Evolutionary conservation across 2,888 invertebrate genomes (phyloP), one percentile per base, ranked within the genome.

Genomic region (Peribatodes rhomboidaria): DNA sequence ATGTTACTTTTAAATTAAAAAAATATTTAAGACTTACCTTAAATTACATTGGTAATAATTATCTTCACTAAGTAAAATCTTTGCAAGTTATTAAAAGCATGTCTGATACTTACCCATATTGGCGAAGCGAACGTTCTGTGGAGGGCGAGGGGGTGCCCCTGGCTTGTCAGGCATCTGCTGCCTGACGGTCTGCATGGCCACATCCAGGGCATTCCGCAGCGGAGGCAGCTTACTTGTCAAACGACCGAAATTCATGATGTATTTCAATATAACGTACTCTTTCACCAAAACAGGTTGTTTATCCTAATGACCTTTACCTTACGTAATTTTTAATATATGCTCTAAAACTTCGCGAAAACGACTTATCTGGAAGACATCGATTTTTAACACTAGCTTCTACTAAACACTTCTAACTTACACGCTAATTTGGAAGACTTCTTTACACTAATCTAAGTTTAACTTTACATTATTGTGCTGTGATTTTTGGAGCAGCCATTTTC

Each of bases 141-240:
- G 93, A 2, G 93, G 93, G 37, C 93, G 88, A 33, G 90, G 81
- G 1, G 94, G 85, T 37, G 94, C 91, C 2, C 94, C 92, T 9
- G 90, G 83, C 78, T 95, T 95, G 44, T 96, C 95, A 55, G 97
- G 97, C 81, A 97, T 95, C 79, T 96, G 95, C 82, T 97, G 96
- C 76, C 96, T 94, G 52, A 97, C 94, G 18, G 97, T 96, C 88
- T 97, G 97, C 95, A 96, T 95, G 22, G 97, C 97, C 71, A 97
- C 97, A 83, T 97, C 97, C 80, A 97, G 83, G 44, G 96, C 96
- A 83, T 97, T 97, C 82, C 95, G 95, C 69, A 97, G 80, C 39
- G 97, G 96, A 52, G 97, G 96, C 77, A 97, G 83, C 79, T 94
- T 95, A 39, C 65, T 65, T 39, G 65, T 65, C 74, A 96, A 94